Evolutionary conservation across 1,140 invertebrate species (phyloP).

Genomic region (Saccostrea cuccullata): DNA sequence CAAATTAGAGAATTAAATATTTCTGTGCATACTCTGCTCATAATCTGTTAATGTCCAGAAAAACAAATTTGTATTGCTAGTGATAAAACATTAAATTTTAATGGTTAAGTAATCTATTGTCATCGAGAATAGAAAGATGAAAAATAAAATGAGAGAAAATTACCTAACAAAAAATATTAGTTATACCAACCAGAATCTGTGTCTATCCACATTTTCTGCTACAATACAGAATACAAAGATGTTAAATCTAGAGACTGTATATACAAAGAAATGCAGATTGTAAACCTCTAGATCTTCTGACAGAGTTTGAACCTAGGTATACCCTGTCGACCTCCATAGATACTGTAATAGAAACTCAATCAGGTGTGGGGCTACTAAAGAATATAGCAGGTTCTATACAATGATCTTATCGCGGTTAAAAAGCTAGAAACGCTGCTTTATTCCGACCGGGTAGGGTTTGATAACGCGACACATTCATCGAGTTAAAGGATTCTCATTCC

Average conservation of each 20-base stretch:
- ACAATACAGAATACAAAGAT: background rate
- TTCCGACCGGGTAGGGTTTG: background rate
- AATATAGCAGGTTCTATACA: constrained; percentile 9
- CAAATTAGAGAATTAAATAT: background rate
- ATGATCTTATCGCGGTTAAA: constrained; percentile 26
- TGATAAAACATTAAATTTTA: too few relatives aligned
- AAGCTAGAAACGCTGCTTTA: background rate
- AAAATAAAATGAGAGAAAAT: too few relatives aligned
- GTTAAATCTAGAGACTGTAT: background rate
- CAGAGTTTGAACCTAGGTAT: background rate
- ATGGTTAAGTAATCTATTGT: too few relatives aligned
- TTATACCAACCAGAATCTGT: background rate
- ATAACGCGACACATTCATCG: constrained; percentile 28
- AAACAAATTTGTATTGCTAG: too few relatives aligned
- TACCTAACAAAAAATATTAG: too few relatives aligned
- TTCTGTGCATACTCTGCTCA: too few relatives aligned
- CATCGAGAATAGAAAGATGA: too few relatives aligned
- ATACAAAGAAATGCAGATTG: background rate
- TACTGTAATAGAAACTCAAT: constrained; percentile 28
- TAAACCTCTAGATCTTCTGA: background rate
- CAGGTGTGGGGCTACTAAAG: constrained; percentile 25
- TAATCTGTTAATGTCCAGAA: too few relatives aligned
- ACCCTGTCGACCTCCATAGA: background rate
- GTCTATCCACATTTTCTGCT: background rate
- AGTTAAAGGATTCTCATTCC: background rate